Evolutionary conservation across 2,113 vertebrate species (phyloP).

Genomic region (Glaucidium brasilianum): DNA sequence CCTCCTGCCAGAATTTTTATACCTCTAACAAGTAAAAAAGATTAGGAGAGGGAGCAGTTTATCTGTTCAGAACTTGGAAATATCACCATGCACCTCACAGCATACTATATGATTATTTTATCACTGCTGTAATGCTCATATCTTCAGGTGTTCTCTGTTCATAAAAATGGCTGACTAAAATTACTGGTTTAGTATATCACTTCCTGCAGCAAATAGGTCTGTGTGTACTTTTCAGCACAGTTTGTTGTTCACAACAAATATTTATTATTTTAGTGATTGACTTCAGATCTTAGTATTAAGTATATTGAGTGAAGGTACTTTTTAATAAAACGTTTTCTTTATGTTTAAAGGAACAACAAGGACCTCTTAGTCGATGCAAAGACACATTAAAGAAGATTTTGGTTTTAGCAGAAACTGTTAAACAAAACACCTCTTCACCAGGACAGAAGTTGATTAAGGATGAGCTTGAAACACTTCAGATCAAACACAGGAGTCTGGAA

Average conservation of each 20-base stretch:
- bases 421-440: conserved; percentile 67
- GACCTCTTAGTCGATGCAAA: conserved; percentile 44
- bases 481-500: conserved; percentile 62
- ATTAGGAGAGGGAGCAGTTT: neutral
- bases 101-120: neutral
- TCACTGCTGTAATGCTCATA: neutral
- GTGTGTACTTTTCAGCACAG: neutral
- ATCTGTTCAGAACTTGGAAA: neutral
- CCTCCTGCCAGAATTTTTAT: neutral
- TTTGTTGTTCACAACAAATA: conserved; percentile 13
- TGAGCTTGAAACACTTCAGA: conserved; percentile 64
- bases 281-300: neutral
- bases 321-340: conserved; percentile 25
- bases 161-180: neutral
- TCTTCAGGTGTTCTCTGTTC: neutral
- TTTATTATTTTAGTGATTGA: neutral
- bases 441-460: conserved; percentile 69
- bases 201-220: neutral
- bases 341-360: conserved; percentile 66
- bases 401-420: conserved; percentile 61
- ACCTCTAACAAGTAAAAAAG: neutral
- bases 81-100: neutral
- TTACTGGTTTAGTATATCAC: neutral
- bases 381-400: conserved; percentile 49
- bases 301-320: neutral